These are phyloP conservation scores for Hyles vespertilio DNA, from an alignment of 1,140 invertebrate genomes.

Conservation along the genomic window DNA sequence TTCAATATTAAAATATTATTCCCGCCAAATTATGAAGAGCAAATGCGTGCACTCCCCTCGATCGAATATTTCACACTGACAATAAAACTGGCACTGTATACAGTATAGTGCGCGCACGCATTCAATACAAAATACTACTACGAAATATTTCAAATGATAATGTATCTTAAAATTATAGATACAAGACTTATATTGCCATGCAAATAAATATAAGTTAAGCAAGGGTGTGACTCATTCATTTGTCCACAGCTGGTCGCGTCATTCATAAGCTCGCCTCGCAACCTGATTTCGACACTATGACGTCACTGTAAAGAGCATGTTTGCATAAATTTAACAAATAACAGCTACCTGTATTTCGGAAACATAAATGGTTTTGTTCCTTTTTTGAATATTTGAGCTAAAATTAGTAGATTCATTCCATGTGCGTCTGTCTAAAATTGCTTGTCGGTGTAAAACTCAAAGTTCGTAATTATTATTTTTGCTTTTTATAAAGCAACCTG, in stretches of 20 bases:
- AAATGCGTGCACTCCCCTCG: slow-evolving; percentile 18
- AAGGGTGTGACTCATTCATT: slow-evolving; percentile 56
- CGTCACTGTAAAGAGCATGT: slow-evolving; percentile 21
- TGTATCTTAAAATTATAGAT: not conserved
- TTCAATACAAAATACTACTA: slow-evolving; percentile 28
- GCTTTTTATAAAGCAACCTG: too few species aligned
- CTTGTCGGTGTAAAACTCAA: too few species aligned
- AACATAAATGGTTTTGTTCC: too few species aligned
- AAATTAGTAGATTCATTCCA: too few species aligned
- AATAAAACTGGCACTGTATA: slow-evolving; percentile 5
- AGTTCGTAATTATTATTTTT: too few species aligned
- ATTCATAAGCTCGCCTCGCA: slow-evolving; percentile 39
- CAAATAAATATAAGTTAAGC: slow-evolving; percentile 18
- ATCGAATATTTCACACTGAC: slow-evolving; percentile 39
- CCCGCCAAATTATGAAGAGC: too few species aligned
- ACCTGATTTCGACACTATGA: slow-evolving; percentile 21
- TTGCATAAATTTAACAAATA: slow-evolving; percentile 14
- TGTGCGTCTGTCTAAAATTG: too few species aligned
- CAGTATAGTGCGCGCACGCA: slow-evolving; percentile 55
- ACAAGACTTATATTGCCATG: not conserved
- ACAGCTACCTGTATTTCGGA: slow-evolving; percentile 2
- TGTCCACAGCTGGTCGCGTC: slow-evolving; percentile 51
- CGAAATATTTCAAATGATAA: not conserved
- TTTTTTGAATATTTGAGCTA: too few species aligned
- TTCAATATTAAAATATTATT: slow-evolving; percentile 18